Evolutionary conservation across 1,140 invertebrate species (phyloP), one percentile per base, ranked within the genome.

Genomic region (Melipona quadrifasciata): DNA sequence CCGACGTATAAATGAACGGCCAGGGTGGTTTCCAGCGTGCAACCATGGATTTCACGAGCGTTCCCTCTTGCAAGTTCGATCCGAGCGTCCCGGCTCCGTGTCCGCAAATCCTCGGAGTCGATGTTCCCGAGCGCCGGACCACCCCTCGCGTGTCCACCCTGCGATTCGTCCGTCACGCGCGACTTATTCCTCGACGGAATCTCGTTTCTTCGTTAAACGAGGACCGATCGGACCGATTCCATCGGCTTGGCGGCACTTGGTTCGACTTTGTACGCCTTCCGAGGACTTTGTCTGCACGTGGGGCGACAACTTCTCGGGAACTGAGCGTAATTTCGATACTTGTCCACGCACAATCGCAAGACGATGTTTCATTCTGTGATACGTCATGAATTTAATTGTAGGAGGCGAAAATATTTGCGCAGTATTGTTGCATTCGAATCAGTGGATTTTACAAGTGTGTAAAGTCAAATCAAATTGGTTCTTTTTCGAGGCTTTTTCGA

Each of bases 1-100:
- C 90, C 70, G 90, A 89, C 87, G 80, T 80, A 77, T 78, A 78
- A 80, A 81, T 87, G 67, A 78, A 82, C 67, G 72, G 70, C 82
- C 81, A 68, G 51, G 79, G 75, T 31, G 78, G 85, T 81, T 67
- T 39, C 34, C 39, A 31, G 17, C 65, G 14, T 34, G 51, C 80
- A 68, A 71, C 65, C 85, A 86, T 85, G 76, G 82, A 75, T 68
- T 83, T 76, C 82, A 75, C 77, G 84, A 76, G 21, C 27, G 19
- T 39, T 65, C 70, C 67, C 34, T 51, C 61, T 61, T 57, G 58
- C 61, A 17, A n/a, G 21, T 58, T 57, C 34, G 27, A 80, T 57
- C 68, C 53, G 8, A 47, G 39, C 8, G 8, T 55, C 27, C 16
- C 39, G 76, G 58, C 39, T 47, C 68, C 72, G 76, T 78, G 53